Conservation (phyloP, 2,797 vertebrate species). For the Pygocentrus nattereri region DNA sequence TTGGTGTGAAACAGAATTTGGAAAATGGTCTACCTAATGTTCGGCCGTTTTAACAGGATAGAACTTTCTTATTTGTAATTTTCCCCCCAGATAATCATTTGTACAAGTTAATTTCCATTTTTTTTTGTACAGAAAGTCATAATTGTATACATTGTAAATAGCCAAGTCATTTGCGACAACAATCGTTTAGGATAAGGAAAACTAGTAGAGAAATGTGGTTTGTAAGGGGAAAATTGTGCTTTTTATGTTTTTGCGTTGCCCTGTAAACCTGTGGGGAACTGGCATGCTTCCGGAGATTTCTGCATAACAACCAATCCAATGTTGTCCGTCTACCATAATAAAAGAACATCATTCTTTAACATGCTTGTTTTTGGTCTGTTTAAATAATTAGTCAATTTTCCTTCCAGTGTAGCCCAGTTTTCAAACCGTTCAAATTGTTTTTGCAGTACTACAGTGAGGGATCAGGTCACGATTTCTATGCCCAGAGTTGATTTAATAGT, state of each 20-base stretch:
- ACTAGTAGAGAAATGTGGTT: constrained; percentile 68
- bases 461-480: neutral
- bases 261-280: constrained; percentile 59
- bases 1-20: constrained; percentile 74
- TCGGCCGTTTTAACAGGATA: constrained; percentile 65
- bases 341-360: constrained; percentile 78
- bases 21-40: constrained; percentile 69
- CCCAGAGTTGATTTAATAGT: neutral
- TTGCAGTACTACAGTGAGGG: neutral
- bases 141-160: constrained; percentile 87
- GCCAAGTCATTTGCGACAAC: constrained; percentile 79
- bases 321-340: constrained; percentile 84
- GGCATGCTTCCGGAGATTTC: constrained; percentile 69
- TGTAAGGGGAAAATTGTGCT: constrained; percentile 53
- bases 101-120: constrained; percentile 76
- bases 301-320: constrained; percentile 76
- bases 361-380: neutral
- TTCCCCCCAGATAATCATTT: constrained; percentile 76
- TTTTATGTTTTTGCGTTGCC: constrained; percentile 45
- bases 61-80: constrained; percentile 74
- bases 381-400: neutral
- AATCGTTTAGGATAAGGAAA: constrained; percentile 71
- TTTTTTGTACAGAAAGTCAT: constrained; percentile 82
- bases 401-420: neutral
- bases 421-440: neutral